Conservation (phyloP, 1,140 invertebrate genomes). For the Drosophila miranda region DNA sequence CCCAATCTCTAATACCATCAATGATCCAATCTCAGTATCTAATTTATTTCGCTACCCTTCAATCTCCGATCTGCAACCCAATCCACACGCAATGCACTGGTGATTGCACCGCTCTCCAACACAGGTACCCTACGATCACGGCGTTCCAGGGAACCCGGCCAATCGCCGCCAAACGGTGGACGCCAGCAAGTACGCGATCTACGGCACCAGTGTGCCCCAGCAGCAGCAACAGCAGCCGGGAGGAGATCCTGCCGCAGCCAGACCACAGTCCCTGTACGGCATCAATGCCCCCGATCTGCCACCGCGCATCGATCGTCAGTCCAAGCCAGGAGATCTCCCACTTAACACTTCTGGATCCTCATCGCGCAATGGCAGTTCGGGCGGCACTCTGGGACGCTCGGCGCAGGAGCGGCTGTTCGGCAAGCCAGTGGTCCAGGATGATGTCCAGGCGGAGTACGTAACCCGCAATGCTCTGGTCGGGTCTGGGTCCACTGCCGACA, state of each 20-base stretch:
- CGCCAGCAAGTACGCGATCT: conserved; percentile 74
- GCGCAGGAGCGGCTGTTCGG: conserved; percentile 84
- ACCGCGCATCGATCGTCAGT: conserved; percentile 90
- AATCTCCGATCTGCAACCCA: conserved; percentile 26
- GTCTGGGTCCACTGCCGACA: conserved; percentile 39
- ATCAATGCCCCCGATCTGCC: conserved; percentile 89
- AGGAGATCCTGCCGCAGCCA: conserved; percentile 47
- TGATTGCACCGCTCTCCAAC: not conserved
- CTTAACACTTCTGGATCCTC: conserved; percentile 62
- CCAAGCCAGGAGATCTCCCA: conserved; percentile 85
- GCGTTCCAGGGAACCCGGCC: conserved; percentile 53
- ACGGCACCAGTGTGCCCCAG: conserved; percentile 55
- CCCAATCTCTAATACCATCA: conserved; percentile 11
- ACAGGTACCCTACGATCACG: conserved; percentile 79
- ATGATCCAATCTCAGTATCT: conserved; percentile 39
- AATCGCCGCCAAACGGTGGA: conserved; percentile 76
- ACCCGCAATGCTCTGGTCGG: conserved; percentile 67
- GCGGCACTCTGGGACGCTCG: conserved; percentile 83
- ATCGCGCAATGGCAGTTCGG: conserved; percentile 74
- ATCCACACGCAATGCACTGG: conserved; percentile 44
- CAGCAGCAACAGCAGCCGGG: conserved; percentile 39
- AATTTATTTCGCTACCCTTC: conserved; percentile 60
- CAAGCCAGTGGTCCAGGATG: conserved; percentile 72
- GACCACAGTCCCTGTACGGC: conserved; percentile 75
- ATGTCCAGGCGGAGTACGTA: conserved; percentile 79